Percentiles rank a stretch among this genome's conserved stretches.
phyloP scores from a whole-genome alignment of 2,113 vertebrate species.

The Chaetodon auriga region DNA sequence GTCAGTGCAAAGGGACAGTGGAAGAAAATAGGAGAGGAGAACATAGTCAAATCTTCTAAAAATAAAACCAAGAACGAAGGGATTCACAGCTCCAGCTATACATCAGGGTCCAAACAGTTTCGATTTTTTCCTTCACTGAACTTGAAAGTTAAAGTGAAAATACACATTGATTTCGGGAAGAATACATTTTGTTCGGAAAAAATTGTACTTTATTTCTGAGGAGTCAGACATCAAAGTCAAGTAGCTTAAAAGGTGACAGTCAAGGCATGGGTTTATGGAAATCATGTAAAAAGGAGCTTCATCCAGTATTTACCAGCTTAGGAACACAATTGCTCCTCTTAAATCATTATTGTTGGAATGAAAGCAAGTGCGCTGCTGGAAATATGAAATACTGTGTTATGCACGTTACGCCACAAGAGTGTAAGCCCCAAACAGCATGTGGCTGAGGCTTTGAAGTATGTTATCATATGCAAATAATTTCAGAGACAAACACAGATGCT shows the following conservation, averaged over 20 bases:
- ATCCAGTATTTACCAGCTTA: slow-evolving; percentile 17
- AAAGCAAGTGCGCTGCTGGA: slow-evolving; percentile 10
- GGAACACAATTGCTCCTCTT: slow-evolving; percentile 11
- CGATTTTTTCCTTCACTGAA: not conserved
- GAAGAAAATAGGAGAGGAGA: not conserved
- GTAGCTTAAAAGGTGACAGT: not conserved
- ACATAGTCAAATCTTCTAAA: not conserved
- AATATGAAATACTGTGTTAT: not conserved
- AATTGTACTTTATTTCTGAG: not conserved
- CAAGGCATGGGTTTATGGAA: not conserved
- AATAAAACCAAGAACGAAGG: not conserved
- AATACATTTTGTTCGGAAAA: not conserved
- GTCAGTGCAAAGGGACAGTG: slow-evolving; percentile 32
- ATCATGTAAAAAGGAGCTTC: not conserved
- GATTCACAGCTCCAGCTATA: not conserved
- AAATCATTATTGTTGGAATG: not conserved
- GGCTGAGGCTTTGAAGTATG: slow-evolving; percentile 18
- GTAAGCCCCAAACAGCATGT: slow-evolving; percentile 11
- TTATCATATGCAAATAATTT: slow-evolving; percentile 8
- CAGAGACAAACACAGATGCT: slow-evolving; percentile 4
- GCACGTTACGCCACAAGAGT: slow-evolving; percentile 3
- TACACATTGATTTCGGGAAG: not conserved
- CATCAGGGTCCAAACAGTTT: not conserved
- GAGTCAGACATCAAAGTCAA: not conserved
- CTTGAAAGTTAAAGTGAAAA: slow-evolving; percentile 8